Percentiles rank a stretch among this genome's conserved stretches.
These are phyloP conservation scores for Cylindroiulus punctatus DNA, from an alignment of 2,888 invertebrate genomes.

Conservation along the genomic window DNA sequence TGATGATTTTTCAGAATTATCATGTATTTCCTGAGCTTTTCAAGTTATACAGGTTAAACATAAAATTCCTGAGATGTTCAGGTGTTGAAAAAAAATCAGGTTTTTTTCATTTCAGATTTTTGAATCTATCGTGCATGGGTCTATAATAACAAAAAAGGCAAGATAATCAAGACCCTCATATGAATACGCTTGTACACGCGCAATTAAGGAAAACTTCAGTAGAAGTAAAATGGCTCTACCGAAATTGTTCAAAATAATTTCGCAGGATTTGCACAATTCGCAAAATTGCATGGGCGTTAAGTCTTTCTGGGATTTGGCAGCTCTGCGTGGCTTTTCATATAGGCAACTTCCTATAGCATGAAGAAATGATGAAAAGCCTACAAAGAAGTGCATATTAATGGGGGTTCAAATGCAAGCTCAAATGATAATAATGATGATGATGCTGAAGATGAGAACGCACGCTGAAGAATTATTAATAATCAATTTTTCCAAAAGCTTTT, in stretches of 20 bases:
- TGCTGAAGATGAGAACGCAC: conserved; percentile 43
- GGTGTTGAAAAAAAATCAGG: too few relatives aligned
- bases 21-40: too few relatives aligned
- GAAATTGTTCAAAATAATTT: not conserved
- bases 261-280: not conserved
- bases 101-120: too few relatives aligned
- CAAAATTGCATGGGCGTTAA: not conserved
- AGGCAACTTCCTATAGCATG: not conserved
- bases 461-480: conserved; percentile 45
- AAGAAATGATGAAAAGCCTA: conserved; percentile 40
- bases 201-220: not conserved
- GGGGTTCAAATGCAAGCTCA: conserved; percentile 36
- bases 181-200: not conserved
- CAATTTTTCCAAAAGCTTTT: conserved; percentile 34
- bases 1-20: too few relatives aligned
- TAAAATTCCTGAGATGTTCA: too few relatives aligned
- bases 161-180: too few relatives aligned
- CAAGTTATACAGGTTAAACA: too few relatives aligned
- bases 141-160: too few relatives aligned
- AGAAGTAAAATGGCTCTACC: not conserved
- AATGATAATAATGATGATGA: conserved; percentile 44
- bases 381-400: conserved; percentile 45
- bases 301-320: not conserved
- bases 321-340: not conserved
- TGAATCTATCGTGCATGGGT: too few relatives aligned